Evolutionary conservation across 2,113 vertebrate species (phyloP).

Genomic region (Okapia johnstoni): DNA sequence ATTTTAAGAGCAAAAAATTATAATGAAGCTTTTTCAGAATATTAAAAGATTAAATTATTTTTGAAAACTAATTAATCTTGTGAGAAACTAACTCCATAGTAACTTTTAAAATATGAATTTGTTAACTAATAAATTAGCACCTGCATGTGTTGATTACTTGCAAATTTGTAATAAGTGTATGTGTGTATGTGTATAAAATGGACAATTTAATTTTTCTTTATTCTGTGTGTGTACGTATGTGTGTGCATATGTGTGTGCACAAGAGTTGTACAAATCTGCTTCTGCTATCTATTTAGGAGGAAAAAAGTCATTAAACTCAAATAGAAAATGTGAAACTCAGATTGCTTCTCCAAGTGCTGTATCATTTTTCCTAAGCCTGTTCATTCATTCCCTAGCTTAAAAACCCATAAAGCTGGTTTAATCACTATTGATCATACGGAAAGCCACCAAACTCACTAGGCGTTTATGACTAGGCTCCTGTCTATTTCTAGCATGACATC

Average conservation of each 20-base stretch:
- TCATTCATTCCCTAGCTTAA: neutral
- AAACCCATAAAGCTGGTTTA: neutral
- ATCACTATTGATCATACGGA: neutral
- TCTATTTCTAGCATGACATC: neutral
- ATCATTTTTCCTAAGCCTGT: neutral
- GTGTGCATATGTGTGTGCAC: neutral
- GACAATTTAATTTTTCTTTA: neutral
- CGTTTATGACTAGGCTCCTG: neutral
- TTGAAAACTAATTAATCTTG: neutral
- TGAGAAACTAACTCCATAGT: neutral
- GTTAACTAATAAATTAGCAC: neutral
- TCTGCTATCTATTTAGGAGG: neutral
- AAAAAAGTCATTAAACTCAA: neutral
- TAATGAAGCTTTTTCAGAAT: neutral
- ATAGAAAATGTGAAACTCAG: neutral
- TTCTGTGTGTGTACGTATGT: neutral
- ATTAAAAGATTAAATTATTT: neutral
- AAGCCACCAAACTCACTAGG: neutral
- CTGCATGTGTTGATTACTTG: neutral
- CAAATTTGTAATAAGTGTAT: neutral
- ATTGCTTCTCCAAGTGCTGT: neutral
- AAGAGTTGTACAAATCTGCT: neutral
- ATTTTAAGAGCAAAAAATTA: neutral
- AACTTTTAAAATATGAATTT: neutral
- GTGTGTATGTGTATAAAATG: neutral